These are phyloP conservation scores for Vulpes vulpes DNA, from an alignment of 2,113 vertebrate species.

Conservation along the genomic window DNA sequence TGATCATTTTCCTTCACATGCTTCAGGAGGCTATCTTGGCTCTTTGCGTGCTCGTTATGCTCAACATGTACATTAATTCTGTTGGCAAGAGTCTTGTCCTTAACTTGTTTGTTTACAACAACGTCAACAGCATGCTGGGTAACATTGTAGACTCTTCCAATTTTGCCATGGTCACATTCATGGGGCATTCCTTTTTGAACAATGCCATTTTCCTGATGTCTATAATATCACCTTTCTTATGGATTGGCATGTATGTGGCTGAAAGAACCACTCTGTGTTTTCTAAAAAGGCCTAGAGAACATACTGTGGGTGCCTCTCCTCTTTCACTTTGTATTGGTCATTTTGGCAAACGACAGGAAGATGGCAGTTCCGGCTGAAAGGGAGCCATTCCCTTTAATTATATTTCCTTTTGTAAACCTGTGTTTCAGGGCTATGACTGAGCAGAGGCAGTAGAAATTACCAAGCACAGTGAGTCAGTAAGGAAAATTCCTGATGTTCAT, in stretches of 20 bases:
- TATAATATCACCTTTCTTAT: background rate
- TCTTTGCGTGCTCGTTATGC: background rate
- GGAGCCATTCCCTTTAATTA: background rate
- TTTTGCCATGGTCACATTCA: background rate
- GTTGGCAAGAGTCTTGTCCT: background rate
- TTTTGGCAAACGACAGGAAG: background rate
- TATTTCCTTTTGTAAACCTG: background rate
- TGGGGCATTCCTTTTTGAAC: background rate
- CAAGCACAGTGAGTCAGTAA: constrained; percentile 59
- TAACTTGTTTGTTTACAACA: background rate
- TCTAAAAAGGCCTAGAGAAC: background rate
- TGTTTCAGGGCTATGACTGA: background rate
- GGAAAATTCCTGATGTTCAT: constrained; percentile 11
- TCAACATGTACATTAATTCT: background rate
- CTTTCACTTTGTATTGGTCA: background rate
- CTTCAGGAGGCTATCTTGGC: background rate
- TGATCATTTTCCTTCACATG: background rate
- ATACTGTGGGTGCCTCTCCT: background rate
- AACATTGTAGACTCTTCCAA: background rate
- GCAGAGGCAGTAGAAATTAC: constrained; percentile 22
- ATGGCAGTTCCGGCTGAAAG: background rate
- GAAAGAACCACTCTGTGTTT: background rate
- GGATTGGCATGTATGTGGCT: background rate
- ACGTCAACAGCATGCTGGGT: background rate
- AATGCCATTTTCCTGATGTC: background rate